phyloP scores from a whole-genome alignment of 1,140 invertebrate genomes.

The Microplitis demolitor region DNA sequence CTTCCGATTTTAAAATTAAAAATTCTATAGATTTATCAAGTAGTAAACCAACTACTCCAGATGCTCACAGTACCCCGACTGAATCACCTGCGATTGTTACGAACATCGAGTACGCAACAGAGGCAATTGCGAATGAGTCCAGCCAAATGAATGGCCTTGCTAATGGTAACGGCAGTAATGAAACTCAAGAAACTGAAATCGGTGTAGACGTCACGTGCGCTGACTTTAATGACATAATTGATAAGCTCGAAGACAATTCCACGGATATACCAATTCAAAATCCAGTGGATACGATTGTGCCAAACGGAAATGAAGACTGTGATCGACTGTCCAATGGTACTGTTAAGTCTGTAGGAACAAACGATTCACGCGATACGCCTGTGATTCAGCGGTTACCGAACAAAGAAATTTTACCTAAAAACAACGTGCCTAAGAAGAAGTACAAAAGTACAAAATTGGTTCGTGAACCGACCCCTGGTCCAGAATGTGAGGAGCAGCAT shows the following conservation, averaged over 20 bases:
- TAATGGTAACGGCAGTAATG: background rate
- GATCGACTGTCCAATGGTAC: conserved; percentile 7
- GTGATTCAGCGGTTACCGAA: background rate
- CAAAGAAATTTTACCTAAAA: background rate
- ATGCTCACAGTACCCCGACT: background rate
- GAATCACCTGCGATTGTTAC: background rate
- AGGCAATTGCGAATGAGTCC: conserved; percentile 27
- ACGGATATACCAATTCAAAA: background rate
- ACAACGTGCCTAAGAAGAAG: conserved; percentile 18
- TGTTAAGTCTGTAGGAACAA: background rate
- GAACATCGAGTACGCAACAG: conserved; percentile 28
- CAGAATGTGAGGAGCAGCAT: background rate
- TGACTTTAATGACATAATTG: conserved; percentile 22
- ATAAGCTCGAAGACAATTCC: conserved; percentile 10
- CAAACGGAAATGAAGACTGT: conserved; percentile 17
- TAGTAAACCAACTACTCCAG: conserved; percentile 1
- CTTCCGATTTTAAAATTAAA: conserved; percentile 3
- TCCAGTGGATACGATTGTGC: conserved; percentile 10
- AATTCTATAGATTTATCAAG: conserved; percentile 19
- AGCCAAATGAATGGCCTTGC: conserved; percentile 1
- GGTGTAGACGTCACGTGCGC: conserved; percentile 25
- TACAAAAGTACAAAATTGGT: conserved; percentile 36
- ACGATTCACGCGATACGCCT: background rate
- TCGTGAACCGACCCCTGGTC: conserved; percentile 38
- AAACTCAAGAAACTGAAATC: conserved; percentile 24